These are phyloP conservation scores for Progne subis DNA, from an alignment of 2,113 vertebrate genomes.

Conservation along the genomic window DNA sequence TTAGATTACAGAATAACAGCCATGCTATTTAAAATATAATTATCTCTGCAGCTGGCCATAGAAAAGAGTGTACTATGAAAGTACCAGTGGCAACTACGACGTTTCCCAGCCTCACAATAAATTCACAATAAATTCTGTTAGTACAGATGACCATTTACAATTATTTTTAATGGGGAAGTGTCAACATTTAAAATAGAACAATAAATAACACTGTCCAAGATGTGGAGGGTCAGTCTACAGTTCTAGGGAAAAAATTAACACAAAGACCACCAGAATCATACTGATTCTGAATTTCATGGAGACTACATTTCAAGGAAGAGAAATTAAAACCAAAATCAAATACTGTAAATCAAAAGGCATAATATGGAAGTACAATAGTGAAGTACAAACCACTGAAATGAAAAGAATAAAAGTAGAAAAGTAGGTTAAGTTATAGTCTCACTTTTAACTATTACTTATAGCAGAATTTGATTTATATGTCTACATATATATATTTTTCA, in stretches of 20 bases:
- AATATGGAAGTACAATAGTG: not conserved
- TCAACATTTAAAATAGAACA: not conserved
- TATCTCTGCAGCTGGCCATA: not conserved
- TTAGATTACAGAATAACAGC: not conserved
- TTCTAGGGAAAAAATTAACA: not conserved
- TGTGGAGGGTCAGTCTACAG: not conserved
- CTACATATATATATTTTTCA: not conserved
- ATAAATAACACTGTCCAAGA: not conserved
- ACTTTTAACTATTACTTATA: not conserved
- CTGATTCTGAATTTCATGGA: not conserved
- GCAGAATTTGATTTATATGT: not conserved
- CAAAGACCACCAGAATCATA: not conserved
- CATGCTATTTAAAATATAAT: not conserved
- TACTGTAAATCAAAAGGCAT: not conserved
- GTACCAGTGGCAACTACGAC: rapidly evolving
- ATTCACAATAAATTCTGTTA: not conserved
- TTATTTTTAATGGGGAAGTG: not conserved
- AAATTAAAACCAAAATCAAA: not conserved
- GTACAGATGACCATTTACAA: not conserved
- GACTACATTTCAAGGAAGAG: not conserved
- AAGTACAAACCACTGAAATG: not conserved
- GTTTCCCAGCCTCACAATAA: not conserved
- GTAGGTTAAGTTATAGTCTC: not conserved
- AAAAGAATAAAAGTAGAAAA: not conserved
- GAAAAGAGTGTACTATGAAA: not conserved